These are phyloP conservation scores for Dendroctonus ponderosae DNA, from an alignment of 1,140 invertebrate genomes.

Conservation along the genomic window DNA sequence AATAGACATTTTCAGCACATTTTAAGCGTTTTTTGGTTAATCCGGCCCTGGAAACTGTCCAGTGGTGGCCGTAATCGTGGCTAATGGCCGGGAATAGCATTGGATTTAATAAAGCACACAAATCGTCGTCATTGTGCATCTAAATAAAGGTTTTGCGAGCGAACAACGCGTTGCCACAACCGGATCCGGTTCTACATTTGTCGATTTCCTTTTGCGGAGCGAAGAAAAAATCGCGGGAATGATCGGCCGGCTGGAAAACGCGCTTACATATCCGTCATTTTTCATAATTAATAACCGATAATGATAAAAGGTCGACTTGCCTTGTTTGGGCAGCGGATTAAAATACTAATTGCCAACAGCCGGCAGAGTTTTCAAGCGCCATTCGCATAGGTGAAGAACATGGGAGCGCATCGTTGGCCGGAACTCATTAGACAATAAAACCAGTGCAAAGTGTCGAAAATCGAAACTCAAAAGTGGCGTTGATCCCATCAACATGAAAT, in stretches of 20 bases:
- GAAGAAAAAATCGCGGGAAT: conserved; percentile 4
- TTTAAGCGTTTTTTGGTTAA: too few species aligned
- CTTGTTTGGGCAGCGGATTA: conserved; percentile 8
- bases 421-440: not conserved
- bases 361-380: not conserved
- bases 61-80: too few species aligned
- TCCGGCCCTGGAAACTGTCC: too few species aligned
- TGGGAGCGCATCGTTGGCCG: not conserved
- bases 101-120: too few species aligned
- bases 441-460: not conserved
- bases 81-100: too few species aligned
- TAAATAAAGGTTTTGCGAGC: too few species aligned
- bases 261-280: conserved; percentile 12
- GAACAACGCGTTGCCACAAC: conserved; percentile 3
- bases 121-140: too few species aligned
- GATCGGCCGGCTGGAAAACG: not conserved
- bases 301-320: not conserved
- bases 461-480: conserved; percentile 17
- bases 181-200: conserved; percentile 10
- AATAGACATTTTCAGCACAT: too few species aligned
- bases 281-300: conserved; percentile 4
- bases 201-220: conserved; percentile 13
- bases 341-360: conserved; percentile 1
- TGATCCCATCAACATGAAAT: conserved; percentile 44
- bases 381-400: too few species aligned